phyloP scores from a whole-genome alignment of 2,113 vertebrate genomes.

The Ornithorhynchus anatinus region DNA sequence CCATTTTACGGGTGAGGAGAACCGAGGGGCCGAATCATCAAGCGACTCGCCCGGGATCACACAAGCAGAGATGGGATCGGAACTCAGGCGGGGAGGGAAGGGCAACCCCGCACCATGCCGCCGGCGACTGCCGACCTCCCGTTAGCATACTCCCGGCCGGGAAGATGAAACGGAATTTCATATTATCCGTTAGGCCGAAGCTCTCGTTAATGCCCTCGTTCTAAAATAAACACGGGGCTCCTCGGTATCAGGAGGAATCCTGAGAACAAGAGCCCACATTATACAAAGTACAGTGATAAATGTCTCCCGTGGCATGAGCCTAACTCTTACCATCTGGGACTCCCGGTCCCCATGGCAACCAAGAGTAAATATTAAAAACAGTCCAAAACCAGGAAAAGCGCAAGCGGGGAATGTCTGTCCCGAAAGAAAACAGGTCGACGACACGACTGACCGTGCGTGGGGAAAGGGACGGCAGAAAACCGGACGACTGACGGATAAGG shows the following conservation, averaged over 20 bases:
- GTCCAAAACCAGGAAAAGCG: conserved; percentile 69
- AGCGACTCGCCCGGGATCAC: neutral
- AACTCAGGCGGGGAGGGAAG: too few relatives aligned
- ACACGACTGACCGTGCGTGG: conserved; percentile 39
- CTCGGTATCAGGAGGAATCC: conserved; percentile 29
- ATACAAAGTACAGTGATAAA: conserved; percentile 64
- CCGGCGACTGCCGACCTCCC: too few relatives aligned
- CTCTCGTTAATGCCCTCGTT: conserved; percentile 56
- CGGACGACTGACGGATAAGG: neutral
- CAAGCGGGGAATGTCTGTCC: conserved; percentile 69
- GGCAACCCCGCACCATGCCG: too few relatives aligned
- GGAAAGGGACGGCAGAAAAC: conserved; percentile 24
- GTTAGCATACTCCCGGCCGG: neutral
- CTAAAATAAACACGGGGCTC: conserved; percentile 63
- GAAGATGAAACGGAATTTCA: conserved; percentile 12
- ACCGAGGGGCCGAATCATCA: neutral
- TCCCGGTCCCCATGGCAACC: conserved; percentile 57
- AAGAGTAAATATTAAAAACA: conserved; percentile 76
- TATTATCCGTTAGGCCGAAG: conserved; percentile 27
- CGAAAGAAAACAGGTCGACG: conserved; percentile 66
- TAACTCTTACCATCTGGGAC: conserved; percentile 74
- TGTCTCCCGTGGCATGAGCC: conserved; percentile 69
- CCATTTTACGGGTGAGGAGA: neutral
- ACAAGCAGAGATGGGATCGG: neutral
- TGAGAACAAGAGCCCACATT: conserved; percentile 69